phyloP scores from a whole-genome alignment of 1,140 invertebrate species.

The Stegodyphus dumicola region DNA sequence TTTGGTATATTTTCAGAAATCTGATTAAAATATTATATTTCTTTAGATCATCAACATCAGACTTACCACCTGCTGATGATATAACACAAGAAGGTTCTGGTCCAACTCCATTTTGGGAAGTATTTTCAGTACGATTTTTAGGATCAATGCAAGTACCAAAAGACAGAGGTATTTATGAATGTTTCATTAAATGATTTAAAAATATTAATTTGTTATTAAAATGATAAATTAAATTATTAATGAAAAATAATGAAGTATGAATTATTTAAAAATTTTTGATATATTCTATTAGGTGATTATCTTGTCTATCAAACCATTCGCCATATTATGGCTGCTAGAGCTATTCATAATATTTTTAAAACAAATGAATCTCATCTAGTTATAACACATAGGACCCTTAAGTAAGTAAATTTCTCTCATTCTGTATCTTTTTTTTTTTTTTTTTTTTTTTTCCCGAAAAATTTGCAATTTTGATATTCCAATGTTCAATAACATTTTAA shows the following conservation, averaged over 20 bases:
- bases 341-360: conserved; percentile 71
- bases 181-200: not conserved
- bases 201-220: conserved; percentile 1
- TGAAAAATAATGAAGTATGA: not conserved
- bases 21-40: not conserved
- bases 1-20: not conserved
- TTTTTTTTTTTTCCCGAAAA: not conserved
- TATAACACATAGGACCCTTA: conserved; percentile 68
- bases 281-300: conserved; percentile 66
- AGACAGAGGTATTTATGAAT: conserved; percentile 48
- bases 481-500: no score
- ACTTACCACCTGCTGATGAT: conserved; percentile 29
- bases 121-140: conserved; percentile 58
- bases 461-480: no score
- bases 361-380: conserved; percentile 70
- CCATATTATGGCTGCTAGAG: conserved; percentile 71
- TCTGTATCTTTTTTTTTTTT: not conserved
- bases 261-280: no score
- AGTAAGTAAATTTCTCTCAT: conserved; percentile 63
- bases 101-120: conserved; percentile 60
- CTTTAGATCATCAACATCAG: conserved; percentile 5
- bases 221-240: not conserved
- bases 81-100: conserved; percentile 16
- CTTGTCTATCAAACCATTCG: conserved; percentile 70
- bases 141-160: conserved; percentile 60